Conservation (phyloP, 2,113 vertebrate genomes). For the Cairina moschata region DNA sequence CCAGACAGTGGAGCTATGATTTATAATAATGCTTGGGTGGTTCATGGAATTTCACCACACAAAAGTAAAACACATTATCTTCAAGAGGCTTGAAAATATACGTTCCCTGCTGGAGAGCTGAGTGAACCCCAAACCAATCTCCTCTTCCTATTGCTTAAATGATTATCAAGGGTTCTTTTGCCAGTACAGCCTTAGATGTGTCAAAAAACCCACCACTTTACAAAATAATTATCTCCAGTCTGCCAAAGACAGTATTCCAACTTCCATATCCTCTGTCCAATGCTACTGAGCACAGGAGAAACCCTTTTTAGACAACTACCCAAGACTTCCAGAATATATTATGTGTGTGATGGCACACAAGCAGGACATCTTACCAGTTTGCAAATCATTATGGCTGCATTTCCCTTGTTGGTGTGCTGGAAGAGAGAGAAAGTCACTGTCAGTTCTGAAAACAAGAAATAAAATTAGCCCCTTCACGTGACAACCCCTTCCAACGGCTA, state of each 20-base stretch:
- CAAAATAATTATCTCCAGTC: background rate
- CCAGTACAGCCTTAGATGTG: background rate
- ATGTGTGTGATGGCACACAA: background rate
- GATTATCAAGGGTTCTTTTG: background rate
- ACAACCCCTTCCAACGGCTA: background rate
- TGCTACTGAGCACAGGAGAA: background rate
- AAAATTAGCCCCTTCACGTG: background rate
- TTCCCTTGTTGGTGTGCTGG: constrained; percentile 40
- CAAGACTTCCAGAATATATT: background rate
- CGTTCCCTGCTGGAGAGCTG: background rate
- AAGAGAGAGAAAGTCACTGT: background rate
- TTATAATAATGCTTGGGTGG: background rate
- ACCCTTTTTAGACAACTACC: background rate
- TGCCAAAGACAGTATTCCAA: background rate
- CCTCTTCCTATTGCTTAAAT: background rate
- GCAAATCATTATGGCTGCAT: background rate
- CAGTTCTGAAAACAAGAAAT: background rate
- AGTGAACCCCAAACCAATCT: background rate
- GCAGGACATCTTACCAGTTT: constrained; percentile 46
- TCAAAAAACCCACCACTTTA: background rate
- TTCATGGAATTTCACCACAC: background rate
- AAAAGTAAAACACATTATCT: background rate
- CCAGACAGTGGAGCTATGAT: background rate
- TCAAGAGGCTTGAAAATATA: background rate
- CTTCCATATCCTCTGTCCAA: background rate